Base-by-base conservation (phyloP, 2,888 invertebrate species). In the Leptogaster cylindrica region DNA sequence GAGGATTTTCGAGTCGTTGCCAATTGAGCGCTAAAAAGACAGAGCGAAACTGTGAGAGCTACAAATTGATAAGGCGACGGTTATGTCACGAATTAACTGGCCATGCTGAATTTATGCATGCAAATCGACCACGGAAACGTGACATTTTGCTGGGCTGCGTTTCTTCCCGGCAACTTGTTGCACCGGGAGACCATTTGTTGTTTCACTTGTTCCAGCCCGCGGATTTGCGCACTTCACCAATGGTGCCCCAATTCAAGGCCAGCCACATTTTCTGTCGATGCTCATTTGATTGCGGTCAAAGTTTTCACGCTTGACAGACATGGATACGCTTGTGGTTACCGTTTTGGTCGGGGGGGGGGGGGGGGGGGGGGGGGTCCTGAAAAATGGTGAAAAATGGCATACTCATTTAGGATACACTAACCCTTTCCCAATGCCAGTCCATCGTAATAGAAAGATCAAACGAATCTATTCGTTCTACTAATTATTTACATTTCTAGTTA, bases 61-160 rank as follows among this genome's bases (percentile, higher is more conserved):
- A 68, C 68, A 68, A 68, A 68, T 68, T 68, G 68, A 68, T 68
- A 68, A 68, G 68, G 46, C 65, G 68, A 58, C 44, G 68, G 68
- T 68, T 68, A 68, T 68, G 68, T 68, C 68, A 68, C 68, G 68
- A 68, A 68, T 68, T 65, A 68, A 68, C 68, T 68, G 68, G 65
- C 68, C 68, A 68, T 68, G 68, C 58, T 65, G 68, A 68, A 68
- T 68, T 68, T 68, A 68, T 68, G 68, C 65, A 68, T 68, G 68
- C 68, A 68, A 68, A 68, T 68, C 68, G 41, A 61, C 55, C 68
- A 68, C 65, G 68, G 68, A 68, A 68, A 68, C 68, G 68, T 68
- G 68, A 68, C 68, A 65, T 68, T 68, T n/a, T n/a, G n/a, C n/a
- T n/a, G n/a, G 50, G 44, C 55, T 68, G 64, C 68, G 68, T 68